Evolutionary conservation across 2,888 invertebrate genomes (phyloP).

Genomic region (Clivina fossor): DNA sequence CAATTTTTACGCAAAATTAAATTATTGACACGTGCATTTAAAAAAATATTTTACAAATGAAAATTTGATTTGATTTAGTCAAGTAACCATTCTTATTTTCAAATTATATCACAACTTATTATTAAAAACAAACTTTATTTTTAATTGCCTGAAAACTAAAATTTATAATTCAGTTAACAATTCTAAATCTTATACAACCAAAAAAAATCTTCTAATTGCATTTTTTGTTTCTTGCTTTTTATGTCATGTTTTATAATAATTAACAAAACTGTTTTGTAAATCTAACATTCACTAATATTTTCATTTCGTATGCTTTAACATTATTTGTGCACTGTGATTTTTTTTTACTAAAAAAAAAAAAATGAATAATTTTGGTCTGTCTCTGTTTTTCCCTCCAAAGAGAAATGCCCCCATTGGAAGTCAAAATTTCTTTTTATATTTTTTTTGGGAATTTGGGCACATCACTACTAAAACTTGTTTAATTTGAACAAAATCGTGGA

Average conservation of each 20-base stretch:
- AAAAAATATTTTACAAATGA: constrained; percentile 13
- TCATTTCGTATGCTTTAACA: constrained; percentile 6
- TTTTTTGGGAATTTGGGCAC: constrained; percentile 23
- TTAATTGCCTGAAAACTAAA: too few species aligned
- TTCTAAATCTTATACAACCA: too few species aligned
- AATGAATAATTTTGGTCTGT: constrained; percentile 5
- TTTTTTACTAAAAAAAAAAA: constrained; percentile 18
- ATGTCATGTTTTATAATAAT: constrained; percentile 14
- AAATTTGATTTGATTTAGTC: constrained; percentile 45
- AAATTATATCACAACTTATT: too few species aligned
- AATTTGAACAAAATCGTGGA: not conserved
- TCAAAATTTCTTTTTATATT: constrained; percentile 9
- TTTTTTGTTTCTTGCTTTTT: constrained; percentile 23
- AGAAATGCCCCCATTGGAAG: constrained; percentile 25
- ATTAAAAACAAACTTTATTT: too few species aligned
- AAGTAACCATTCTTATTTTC: constrained; percentile 52
- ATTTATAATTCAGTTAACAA: too few species aligned
- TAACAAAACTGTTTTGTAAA: constrained; percentile 31
- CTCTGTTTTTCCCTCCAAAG: constrained; percentile 11
- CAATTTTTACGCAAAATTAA: constrained; percentile 6
- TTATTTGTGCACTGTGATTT: constrained; percentile 25
- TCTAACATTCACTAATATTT: constrained; percentile 32
- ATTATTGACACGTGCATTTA: not conserved
- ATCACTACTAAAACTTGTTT: constrained; percentile 16
- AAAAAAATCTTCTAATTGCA: too few species aligned